phyloP scores from a whole-genome alignment of 2,113 vertebrate genomes.

The Phyllostomus hastatus region DNA sequence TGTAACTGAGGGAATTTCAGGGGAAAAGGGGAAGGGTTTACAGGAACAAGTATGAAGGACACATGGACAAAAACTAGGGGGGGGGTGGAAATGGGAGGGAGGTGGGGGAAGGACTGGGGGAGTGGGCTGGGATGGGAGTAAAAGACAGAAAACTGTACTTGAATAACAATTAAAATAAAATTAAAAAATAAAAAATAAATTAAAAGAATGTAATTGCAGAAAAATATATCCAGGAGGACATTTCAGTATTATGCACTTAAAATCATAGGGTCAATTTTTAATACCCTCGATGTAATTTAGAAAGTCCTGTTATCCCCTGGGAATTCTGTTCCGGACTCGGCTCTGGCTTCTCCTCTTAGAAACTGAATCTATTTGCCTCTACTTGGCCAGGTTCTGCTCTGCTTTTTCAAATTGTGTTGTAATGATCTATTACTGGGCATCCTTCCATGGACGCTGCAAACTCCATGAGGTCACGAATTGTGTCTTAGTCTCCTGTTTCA shows the following conservation, averaged over 20 bases:
- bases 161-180: too few species aligned
- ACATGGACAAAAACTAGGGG: too few species aligned
- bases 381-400: background rate
- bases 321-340: fast-evolving
- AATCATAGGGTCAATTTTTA: slow-evolving; percentile 49
- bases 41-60: too few species aligned
- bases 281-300: slow-evolving; percentile 22
- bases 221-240: slow-evolving; percentile 39
- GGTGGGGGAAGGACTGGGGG: too few species aligned
- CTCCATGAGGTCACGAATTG: background rate
- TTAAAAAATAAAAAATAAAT: background rate
- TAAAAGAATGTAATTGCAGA: slow-evolving; percentile 54
- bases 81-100: too few species aligned
- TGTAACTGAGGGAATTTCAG: background rate
- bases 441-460: background rate
- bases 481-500: too few species aligned
- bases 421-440: background rate
- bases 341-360: background rate
- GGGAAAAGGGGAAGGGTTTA: too few species aligned
- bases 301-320: background rate
- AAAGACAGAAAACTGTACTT: too few species aligned
- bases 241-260: slow-evolving; percentile 55
- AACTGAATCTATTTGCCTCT: background rate
- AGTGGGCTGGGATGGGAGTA: too few species aligned
- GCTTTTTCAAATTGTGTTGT: background rate